Base-by-base conservation (phyloP, 2,888 invertebrate species). In the Acrobasis consociella region DNA sequence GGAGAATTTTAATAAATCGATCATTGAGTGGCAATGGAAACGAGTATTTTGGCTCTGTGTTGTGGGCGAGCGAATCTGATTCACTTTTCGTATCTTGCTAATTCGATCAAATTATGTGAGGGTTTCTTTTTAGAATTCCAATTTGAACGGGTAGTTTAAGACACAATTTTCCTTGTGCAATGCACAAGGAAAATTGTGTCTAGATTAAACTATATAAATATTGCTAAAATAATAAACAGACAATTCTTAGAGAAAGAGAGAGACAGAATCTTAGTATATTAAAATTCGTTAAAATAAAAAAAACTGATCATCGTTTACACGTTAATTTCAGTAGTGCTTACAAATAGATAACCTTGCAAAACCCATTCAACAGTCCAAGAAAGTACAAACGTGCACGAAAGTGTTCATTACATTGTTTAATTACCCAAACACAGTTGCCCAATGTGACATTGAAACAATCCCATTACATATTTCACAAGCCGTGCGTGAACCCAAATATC, bases 381-480 rank as follows among this genome's bases (percentile, higher is more conserved):
- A 64, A 61, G 63, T 51, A 60, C 39, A 59, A 52, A 64, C 64
- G 56, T 61, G 62, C 60, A 61, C 46, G 50, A 50, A 51, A 38
- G 59, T 38, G 37, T 38, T 59, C 13, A 59, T 60, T 64, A 66
- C 60, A 62, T 60, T 65, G 66, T 69, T 71, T 73, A 74, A 76
- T 74, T 73, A 71, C 70, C 70, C 59, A 67, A 66, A 69, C 64
- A 64, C 63, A 58, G 62, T 73, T 71, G 70, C 69, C 67, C 64
- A 67, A 72, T 63, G 62, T 69, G 76, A 72, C 74, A 74, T 75
- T 71, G 70, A 69, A 65, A 69, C 67, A 67, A 67, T 65, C 64
- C 69, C 67, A 75, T 73, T 71, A 73, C 65, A 61, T 60, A 68
- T 77, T 80, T 73, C 77, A 70, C 69, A 77, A 69, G 65, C 66